Evolutionary conservation across 2,113 vertebrate genomes (phyloP).

Genomic region (Macaca fascicularis): T2T-MFA8v1.1 NC_088384.1:87161501-87162000

Average conservation of each 20-base stretch:
- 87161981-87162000: too few relatives aligned
- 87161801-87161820: too few relatives aligned
- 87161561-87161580: background rate
- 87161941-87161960: too few relatives aligned
- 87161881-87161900: background rate
- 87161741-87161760: too few relatives aligned
- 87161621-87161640: background rate
- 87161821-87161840: background rate
- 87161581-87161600: background rate
- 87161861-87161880: background rate
- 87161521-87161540: background rate
- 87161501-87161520: background rate
- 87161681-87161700: background rate
- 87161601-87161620: background rate
- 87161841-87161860: background rate
- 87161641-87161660: background rate
- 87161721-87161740: background rate
- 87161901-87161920: background rate
- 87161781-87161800: background rate
- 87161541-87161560: background rate
- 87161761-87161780: background rate
- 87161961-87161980: too few relatives aligned
- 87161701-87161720: background rate
- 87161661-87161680: background rate
- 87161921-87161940: too few relatives aligned